Percentiles rank a stretch among this genome's conserved stretches.
Evolutionary conservation across 2,888 invertebrate genomes (phyloP).

Genomic region (Amblyjoppa proteus): DNA sequence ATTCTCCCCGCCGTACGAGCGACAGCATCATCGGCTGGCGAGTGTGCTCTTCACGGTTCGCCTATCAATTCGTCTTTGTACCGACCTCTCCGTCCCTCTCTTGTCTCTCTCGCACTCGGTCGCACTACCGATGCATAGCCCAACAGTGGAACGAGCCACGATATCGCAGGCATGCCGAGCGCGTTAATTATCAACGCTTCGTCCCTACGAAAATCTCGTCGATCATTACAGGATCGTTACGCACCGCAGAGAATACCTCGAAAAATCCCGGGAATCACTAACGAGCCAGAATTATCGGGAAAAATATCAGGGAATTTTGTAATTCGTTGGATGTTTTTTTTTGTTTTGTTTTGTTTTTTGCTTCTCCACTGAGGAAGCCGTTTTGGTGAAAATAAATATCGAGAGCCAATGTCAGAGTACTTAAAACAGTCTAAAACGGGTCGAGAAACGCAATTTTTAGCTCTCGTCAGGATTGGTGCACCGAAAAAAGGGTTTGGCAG

Average conservation of each 20-base stretch:
- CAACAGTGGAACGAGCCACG: not conserved
- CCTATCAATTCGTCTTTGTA: constrained; percentile 25
- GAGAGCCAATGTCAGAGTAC: not conserved
- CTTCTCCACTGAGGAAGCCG: not conserved
- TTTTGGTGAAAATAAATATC: not conserved
- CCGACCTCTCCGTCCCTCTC: not conserved
- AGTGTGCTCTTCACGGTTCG: constrained; percentile 32
- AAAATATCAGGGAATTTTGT: not conserved
- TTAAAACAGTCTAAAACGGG: not conserved
- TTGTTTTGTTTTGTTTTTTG: not conserved
- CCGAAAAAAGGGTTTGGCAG: too few relatives aligned
- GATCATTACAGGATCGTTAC: not conserved
- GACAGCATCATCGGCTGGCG: not conserved
- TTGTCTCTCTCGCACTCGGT: not conserved
- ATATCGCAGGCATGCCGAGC: not conserved
- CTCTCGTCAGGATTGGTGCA: not conserved
- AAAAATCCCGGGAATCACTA: not conserved
- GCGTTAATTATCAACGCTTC: constrained; percentile 4
- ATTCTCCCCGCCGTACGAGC: constrained; percentile 2
- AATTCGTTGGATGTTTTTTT: not conserved
- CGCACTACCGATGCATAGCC: not conserved
- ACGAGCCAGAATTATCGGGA: not conserved
- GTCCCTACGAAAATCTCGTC: not conserved
- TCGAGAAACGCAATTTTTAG: not conserved
- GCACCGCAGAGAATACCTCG: not conserved